Conservation (phyloP, 2,888 invertebrate species). For the Orchesella flavescens region DNA sequence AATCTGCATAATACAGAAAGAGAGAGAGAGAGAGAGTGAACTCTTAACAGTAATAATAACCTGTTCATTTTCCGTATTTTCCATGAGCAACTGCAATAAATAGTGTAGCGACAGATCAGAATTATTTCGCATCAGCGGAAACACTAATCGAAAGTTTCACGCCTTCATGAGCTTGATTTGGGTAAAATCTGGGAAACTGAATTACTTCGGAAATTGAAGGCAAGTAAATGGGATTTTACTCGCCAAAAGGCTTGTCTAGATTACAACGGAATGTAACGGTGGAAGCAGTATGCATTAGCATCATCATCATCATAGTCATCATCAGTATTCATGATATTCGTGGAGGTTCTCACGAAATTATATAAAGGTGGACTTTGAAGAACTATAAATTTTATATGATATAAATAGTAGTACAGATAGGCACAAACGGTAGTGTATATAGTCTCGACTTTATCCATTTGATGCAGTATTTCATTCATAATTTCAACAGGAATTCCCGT, state of each 20-base stretch:
- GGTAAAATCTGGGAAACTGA: slow-evolving; percentile 42
- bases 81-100: not conserved
- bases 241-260: not conserved
- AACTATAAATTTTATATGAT: not conserved
- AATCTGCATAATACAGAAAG: no score
- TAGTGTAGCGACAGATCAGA: slow-evolving; percentile 67
- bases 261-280: not conserved
- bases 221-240: slow-evolving; percentile 39
- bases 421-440: no score
- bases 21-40: no score
- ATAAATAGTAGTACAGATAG: not conserved
- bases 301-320: not conserved
- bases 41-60: no score
- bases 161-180: slow-evolving; percentile 68
- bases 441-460: no score
- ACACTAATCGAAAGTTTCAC: slow-evolving; percentile 72
- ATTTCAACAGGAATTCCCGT: slow-evolving; percentile 29
- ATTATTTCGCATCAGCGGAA: slow-evolving; percentile 72
- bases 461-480: not conserved
- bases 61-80: no score
- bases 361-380: slow-evolving; percentile 21
- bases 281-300: not conserved
- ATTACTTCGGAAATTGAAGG: slow-evolving; percentile 47
- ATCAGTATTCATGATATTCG: slow-evolving; percentile 13
- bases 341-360: slow-evolving; percentile 3